Base-by-base conservation (phyloP, 2,888 invertebrate species). In the Junonia oenone region DNA sequence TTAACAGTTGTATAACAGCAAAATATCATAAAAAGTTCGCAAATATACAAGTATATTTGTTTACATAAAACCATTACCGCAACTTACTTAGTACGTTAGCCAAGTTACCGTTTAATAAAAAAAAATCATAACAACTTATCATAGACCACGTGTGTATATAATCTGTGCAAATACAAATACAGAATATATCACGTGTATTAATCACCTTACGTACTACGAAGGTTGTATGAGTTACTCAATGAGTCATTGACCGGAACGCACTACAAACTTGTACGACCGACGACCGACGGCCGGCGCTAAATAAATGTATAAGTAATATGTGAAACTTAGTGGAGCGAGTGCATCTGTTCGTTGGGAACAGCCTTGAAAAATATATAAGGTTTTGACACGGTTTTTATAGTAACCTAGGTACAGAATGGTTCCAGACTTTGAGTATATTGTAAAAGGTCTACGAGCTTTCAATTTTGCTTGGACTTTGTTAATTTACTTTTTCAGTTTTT, bases 241-340 rank as follows among this genome's bases (percentile, higher is more conserved):
- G 50, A 59, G 59, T 59, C 59, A 52, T 53, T 59, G 59, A 59
- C 59, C 59, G 59, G 56, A 56, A 52, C 59, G 48, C 52, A 40
- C 50, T 49, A 40, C 38, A 19, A 40, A 40, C 19, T 17, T 40
- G 19, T 17, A 17, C 17, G 38, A 9, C 35, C 38, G 38, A 40
- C 19, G 38, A 19, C 19, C 38, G 17, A n/a, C n/a, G n/a, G 2
- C 11, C 19, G 9, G 19, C 11, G 19, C 17, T 40, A 19, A 40
- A 40, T 40, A 19, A 17, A 19, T 40, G 38, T 40, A 19, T 19
- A n/a, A 11, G 17, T 19, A 19, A 11, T n/a, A 11, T 40, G 19
- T 40, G 19, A 38, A 40, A 40, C 38, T 40, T 40, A 11, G 11
- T 6, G 37, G 13, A 9, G 6, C 9, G 15, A 15, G 15, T 17